Percentiles rank a stretch among this genome's conserved stretches.
phyloP scores from a whole-genome alignment of 2,113 vertebrate genomes.

The Sebastes schlegelii region DNA sequence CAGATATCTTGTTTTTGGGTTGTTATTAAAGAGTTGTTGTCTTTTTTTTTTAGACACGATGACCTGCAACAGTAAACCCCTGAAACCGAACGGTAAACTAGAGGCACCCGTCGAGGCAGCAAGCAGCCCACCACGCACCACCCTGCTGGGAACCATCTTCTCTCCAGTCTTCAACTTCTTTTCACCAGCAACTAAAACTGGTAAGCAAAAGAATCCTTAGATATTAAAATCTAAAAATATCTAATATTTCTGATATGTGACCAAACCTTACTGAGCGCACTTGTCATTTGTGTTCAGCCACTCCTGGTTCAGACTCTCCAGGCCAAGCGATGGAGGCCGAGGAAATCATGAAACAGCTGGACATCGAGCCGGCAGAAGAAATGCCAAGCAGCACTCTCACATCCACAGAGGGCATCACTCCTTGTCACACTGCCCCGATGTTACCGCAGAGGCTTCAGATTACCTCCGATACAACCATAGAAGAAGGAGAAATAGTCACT shows the following conservation, averaged over 20 bases:
- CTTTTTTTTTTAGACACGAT: conserved; percentile 84
- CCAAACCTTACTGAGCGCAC: not conserved
- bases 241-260: not conserved
- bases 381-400: conserved; percentile 92
- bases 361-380: conserved; percentile 95
- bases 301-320: conserved; percentile 93
- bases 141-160: conserved; percentile 97
- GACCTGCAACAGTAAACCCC: conserved; percentile 91
- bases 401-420: conserved; percentile 83
- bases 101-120: conserved; percentile 85
- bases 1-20: not conserved
- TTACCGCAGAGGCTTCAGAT: conserved; percentile 83
- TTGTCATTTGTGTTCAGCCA: conserved; percentile 77
- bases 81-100: conserved; percentile 95
- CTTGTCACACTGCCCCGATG: conserved; percentile 65
- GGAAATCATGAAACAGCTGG: conserved; percentile 97
- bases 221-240: not conserved
- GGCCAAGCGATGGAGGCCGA: conserved; percentile 95
- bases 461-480: conserved; percentile 84
- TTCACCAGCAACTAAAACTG: conserved; percentile 99
- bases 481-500: conserved; percentile 88
- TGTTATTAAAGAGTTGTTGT: not conserved
- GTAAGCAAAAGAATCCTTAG: conserved; percentile 73
- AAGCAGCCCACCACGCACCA: conserved; percentile 93
- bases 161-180: conserved; percentile 99